Percentiles rank a stretch among this genome's conserved stretches.
Conservation (phyloP, 2,888 invertebrate species). For the Hydroisotoma schaefferi region DNA sequence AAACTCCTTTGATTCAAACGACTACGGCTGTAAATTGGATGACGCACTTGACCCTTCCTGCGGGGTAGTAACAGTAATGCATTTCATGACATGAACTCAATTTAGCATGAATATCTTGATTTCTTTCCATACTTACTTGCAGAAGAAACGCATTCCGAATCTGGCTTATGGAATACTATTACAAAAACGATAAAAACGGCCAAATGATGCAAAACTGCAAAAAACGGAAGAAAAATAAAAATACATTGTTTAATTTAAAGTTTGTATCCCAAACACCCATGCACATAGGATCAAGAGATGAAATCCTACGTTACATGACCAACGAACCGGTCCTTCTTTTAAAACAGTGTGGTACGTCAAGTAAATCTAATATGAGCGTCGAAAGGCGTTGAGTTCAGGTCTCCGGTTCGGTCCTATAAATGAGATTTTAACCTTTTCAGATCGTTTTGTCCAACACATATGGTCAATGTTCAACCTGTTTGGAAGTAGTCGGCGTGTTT, state of each 20-base stretch:
- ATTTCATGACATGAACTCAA: background rate
- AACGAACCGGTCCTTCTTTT: slow-evolving; percentile 31
- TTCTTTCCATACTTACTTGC: background rate
- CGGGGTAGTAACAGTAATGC: slow-evolving; percentile 20
- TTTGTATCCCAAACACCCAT: slow-evolving; percentile 32
- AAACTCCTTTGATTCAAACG: slow-evolving; percentile 15
- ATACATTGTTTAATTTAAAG: background rate
- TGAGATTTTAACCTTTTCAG: slow-evolving; percentile 4
- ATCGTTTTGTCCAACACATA: slow-evolving; percentile 21
- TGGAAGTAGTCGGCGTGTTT: slow-evolving; percentile 12
- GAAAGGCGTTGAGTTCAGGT: background rate
- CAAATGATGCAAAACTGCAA: background rate
- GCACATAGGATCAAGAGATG: slow-evolving; percentile 20
- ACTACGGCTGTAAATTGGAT: slow-evolving; percentile 17
- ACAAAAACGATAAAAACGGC: background rate
- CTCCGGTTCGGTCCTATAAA: background rate
- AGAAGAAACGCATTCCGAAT: slow-evolving; percentile 32
- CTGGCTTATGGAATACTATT: slow-evolving; percentile 19
- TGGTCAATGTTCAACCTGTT: slow-evolving; percentile 29
- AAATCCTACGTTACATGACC: slow-evolving; percentile 35
- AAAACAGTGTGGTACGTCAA: slow-evolving; percentile 29
- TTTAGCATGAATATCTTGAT: too few relatives aligned
- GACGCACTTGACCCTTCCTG: slow-evolving; percentile 21
- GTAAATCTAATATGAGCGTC: background rate
- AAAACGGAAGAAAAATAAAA: background rate